A percentile compares a stretch with the other conserved stretches of the same genome.
Evolutionary conservation across 1,140 invertebrate genomes (phyloP).

Genomic region (Sesamia nonagrioides): DNA sequence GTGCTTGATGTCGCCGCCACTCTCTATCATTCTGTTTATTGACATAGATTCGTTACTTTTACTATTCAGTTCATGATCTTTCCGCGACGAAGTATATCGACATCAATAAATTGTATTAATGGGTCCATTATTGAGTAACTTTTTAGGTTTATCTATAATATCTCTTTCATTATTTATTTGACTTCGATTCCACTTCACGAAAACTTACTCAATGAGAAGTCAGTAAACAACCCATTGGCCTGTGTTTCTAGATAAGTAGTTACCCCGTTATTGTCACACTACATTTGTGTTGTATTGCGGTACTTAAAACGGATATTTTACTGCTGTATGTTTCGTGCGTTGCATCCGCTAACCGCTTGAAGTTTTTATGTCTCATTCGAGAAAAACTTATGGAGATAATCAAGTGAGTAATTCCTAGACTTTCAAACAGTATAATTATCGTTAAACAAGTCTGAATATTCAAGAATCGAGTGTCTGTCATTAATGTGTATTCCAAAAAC

Average conservation of each 20-base stretch:
- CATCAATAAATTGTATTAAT: not conserved
- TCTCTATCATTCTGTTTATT: constrained; percentile 28
- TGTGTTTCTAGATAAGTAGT: not conserved
- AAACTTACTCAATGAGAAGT: not conserved
- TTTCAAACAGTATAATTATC: constrained; percentile 1
- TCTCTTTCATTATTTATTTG: not conserved
- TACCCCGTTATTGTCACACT: constrained; percentile 13
- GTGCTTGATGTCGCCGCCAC: constrained; percentile 38
- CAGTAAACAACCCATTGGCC: not conserved
- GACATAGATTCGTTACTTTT: constrained; percentile 22
- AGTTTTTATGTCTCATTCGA: constrained; percentile 31
- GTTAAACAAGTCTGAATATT: constrained; percentile 30
- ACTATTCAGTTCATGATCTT: not conserved
- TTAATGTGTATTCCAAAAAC: constrained; percentile 13
- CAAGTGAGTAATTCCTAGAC: constrained; percentile 5
- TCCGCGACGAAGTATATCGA: not conserved
- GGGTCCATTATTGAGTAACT: not conserved
- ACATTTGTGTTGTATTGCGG: constrained; percentile 29
- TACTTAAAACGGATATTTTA: constrained; percentile 40
- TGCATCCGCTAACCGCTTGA: constrained; percentile 15
- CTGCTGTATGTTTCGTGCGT: constrained; percentile 33
- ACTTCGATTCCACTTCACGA: not conserved
- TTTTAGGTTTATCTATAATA: not conserved
- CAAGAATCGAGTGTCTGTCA: constrained; percentile 28
- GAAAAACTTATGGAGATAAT: constrained; percentile 33